Conservation (phyloP, 1,140 invertebrate species). For the Chrysomallon squamiferum region DNA sequence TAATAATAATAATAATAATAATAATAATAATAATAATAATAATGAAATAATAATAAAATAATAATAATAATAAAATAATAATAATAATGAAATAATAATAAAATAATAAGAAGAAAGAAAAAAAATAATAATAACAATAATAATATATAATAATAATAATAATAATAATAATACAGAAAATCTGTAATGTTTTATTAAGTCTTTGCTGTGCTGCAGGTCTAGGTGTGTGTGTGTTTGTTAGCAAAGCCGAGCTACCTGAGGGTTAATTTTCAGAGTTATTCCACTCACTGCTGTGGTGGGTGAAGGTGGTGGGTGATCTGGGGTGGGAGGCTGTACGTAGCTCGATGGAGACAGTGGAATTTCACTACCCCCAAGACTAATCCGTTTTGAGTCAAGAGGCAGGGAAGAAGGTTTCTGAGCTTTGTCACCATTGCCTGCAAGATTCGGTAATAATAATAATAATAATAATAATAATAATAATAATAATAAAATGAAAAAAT, state of each 20-base stretch:
- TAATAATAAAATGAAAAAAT: not conserved
- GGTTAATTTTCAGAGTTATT: conserved; percentile 89
- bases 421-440: not conserved
- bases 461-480: conserved; percentile 10
- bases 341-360: conserved; percentile 81
- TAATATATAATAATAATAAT: too few relatives aligned
- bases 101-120: not conserved
- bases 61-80: not conserved
- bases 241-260: conserved; percentile 73
- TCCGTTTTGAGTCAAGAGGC: conserved; percentile 30
- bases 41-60: not conserved
- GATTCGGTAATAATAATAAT: not conserved
- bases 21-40: not conserved
- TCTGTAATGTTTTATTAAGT: too few relatives aligned
- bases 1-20: not conserved
- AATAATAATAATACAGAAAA: too few relatives aligned
- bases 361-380: conserved; percentile 2
- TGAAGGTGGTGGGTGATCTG: conserved; percentile 93
- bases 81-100: not conserved
- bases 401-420: conserved; percentile 32
- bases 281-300: conserved; percentile 85
- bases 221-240: too few relatives aligned
- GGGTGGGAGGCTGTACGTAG: conserved; percentile 90
- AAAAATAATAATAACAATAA: too few relatives aligned
- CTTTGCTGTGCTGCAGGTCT: too few relatives aligned